Evolutionary conservation across 2,113 vertebrate genomes (phyloP).

Genomic region (Zosterops pallidus): DNA sequence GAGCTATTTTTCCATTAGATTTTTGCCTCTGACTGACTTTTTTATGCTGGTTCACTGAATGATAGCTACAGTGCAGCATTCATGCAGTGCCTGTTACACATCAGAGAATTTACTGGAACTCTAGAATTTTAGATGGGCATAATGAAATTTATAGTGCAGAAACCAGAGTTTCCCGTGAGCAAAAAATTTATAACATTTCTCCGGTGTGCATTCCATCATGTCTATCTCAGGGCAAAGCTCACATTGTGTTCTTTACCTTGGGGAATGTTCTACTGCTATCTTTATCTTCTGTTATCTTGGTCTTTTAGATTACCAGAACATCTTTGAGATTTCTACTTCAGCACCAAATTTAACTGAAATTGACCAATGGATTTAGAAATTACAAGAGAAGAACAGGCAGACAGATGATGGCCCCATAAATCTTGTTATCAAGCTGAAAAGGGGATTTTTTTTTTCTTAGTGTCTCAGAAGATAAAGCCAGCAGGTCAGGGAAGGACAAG

Average conservation of each 20-base stretch:
- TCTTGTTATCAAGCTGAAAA: neutral
- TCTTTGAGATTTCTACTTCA: neutral
- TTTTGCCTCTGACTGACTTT: constrained; percentile 3
- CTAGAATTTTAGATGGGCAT: neutral
- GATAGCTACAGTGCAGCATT: neutral
- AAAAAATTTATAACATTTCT: neutral
- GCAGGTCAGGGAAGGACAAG: neutral
- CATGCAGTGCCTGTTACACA: neutral
- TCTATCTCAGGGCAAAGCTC: neutral
- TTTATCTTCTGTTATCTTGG: neutral
- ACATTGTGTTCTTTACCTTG: neutral
- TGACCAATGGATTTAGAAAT: neutral
- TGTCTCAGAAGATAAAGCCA: neutral
- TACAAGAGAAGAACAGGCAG: neutral
- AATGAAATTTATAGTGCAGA: neutral
- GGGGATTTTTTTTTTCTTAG: neutral
- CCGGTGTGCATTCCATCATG: neutral
- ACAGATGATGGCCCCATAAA: neutral
- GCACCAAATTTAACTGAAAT: neutral
- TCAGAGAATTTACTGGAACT: neutral
- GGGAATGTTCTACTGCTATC: neutral
- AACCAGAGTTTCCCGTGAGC: neutral
- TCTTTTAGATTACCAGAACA: neutral
- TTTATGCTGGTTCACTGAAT: neutral
- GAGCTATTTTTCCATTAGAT: neutral